Evolutionary conservation across 2,113 vertebrate species (phyloP).

Genomic region (Phainopepla nitens): DNA sequence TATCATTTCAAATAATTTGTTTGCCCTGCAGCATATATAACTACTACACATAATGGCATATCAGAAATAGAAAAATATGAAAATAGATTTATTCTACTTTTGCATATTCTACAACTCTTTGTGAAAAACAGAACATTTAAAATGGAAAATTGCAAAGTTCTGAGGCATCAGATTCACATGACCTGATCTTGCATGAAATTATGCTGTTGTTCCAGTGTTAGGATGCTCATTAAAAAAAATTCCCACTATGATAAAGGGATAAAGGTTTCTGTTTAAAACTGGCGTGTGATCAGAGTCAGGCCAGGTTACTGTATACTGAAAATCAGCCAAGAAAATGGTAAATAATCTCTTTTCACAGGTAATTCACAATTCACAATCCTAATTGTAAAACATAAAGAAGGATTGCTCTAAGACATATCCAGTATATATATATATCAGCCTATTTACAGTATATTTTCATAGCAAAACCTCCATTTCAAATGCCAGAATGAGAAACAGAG

Average conservation of each 20-base stretch:
- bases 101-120: background rate
- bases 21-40: background rate
- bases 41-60: background rate
- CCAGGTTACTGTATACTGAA: background rate
- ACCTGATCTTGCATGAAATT: background rate
- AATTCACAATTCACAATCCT: background rate
- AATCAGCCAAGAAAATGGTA: background rate
- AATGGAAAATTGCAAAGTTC: background rate
- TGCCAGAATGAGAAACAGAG: conserved; percentile 4
- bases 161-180: background rate
- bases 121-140: background rate
- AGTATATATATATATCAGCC: background rate
- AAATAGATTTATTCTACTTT: background rate
- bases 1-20: background rate
- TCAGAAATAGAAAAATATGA: background rate
- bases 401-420: background rate
- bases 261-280: background rate
- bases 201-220: background rate
- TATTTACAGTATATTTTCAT: background rate
- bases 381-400: background rate
- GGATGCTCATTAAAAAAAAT: background rate
- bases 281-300: background rate
- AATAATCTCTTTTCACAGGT: background rate
- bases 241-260: background rate
- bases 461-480: background rate